Evolutionary conservation across 92 coral and sea anemone genomes (phyloP), one percentile per base, ranked within the genome.

Genomic region (Palythoa grandiflora): DNA sequence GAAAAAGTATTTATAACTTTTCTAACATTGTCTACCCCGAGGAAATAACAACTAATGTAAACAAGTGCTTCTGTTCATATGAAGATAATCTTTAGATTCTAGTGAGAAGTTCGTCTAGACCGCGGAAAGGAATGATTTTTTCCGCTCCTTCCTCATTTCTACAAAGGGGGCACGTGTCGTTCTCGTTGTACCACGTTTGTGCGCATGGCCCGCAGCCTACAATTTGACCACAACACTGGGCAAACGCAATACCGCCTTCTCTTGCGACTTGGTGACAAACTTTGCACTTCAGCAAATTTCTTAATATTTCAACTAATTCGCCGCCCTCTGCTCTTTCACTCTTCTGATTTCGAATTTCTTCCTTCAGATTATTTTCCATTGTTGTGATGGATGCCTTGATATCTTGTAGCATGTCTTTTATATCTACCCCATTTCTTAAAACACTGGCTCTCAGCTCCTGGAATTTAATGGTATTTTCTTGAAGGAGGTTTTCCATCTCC

Each of bases 111-210:
- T 81, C 73, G 20, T 59, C 86, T 5, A 63, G 86, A n/a, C 86
- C 37, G 35, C 75, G 50, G 86, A 81, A 63, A 15, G 75, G 86
- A 53, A 84, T 75, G 12, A 84, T 28, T 44, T 84, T 84, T 6
- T 84, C 88, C 61, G 40, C 59, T 4, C 66, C 79, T 1, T 75
- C 57, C 1, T 35, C 20, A 35, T 52, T 79, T 73, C 90, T 88
- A 16, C 90, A 88, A 21, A 88, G 90, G 48, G 70, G 86, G 77
- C 90, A 88, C 20, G 87, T 68, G 14, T 88, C 87, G 10, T 88
- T 80, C 47, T 88, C 87, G 2, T 68, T 68, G 59, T 79, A 52
- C 86, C 80, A 88, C n/a, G 63, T 88, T 1, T 54, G 48, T 0
- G 51, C 77, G 6, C 87, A 88, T 10, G 75, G 57, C 37, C 80